A percentile compares a stretch with the other conserved stretches of the same genome.
Conservation (phyloP, 2,113 vertebrate species). For the Rhodinocichla rosea region DNA sequence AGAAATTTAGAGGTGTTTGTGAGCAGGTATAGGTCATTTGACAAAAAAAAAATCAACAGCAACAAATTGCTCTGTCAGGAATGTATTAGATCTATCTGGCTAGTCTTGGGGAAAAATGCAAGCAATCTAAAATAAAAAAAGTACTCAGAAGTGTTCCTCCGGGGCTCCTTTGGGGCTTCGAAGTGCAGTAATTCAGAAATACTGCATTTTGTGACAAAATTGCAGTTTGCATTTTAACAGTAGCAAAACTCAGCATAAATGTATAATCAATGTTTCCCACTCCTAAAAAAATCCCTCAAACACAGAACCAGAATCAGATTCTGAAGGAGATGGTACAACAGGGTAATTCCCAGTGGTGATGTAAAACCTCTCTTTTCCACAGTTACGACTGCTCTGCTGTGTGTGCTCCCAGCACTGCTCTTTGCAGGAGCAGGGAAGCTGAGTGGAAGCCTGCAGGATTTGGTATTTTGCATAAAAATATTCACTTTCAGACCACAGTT, state of each 20-base stretch:
- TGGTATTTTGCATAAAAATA: background rate
- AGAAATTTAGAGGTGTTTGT: background rate
- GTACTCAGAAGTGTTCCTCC: slow-evolving; percentile 5
- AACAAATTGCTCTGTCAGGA: background rate
- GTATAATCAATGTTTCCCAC: background rate
- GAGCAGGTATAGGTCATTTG: background rate
- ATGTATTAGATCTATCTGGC: background rate
- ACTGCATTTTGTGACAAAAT: slow-evolving; percentile 25
- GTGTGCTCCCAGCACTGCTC: background rate
- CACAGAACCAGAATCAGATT: background rate
- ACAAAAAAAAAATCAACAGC: background rate
- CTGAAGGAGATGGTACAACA: background rate
- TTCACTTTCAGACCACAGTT: background rate
- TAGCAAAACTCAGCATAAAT: background rate
- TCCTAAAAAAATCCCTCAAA: background rate
- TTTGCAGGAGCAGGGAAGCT: background rate
- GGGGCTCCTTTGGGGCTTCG: background rate
- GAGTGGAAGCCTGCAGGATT: background rate
- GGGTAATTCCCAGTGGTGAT: background rate
- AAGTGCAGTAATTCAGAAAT: background rate
- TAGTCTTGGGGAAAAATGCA: background rate
- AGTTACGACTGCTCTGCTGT: background rate
- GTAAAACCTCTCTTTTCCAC: background rate
- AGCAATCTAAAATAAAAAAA: slow-evolving; percentile 13
- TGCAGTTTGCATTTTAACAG: slow-evolving; percentile 17